Conservation (phyloP, 2,113 vertebrate genomes). For the Phrynosoma platyrhinos region DNA sequence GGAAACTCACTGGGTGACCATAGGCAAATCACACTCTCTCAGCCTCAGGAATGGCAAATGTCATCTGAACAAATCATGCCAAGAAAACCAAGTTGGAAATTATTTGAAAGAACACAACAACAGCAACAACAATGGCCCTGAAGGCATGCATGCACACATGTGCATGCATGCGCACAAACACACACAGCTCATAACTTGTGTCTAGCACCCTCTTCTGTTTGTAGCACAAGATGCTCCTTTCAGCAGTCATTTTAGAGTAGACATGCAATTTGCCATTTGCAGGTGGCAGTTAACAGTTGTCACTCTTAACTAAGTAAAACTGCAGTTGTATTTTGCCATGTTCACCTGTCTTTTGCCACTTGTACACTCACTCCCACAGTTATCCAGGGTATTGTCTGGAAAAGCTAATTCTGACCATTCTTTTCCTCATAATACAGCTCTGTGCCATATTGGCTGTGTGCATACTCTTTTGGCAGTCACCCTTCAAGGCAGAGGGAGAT, state of each 20-base stretch:
- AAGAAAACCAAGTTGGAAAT: too few relatives aligned
- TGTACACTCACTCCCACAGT: neutral
- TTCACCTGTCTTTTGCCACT: neutral
- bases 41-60: too few relatives aligned
- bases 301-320: neutral
- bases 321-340: neutral
- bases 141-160: too few relatives aligned
- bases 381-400: neutral
- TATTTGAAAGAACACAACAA: too few relatives aligned
- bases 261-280: neutral
- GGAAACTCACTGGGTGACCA: too few relatives aligned
- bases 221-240: neutral
- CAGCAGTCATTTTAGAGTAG: neutral
- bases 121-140: too few relatives aligned
- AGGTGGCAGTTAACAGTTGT: neutral
- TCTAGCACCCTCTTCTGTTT: constrained; percentile 6
- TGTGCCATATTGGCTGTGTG: neutral
- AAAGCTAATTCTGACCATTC: neutral
- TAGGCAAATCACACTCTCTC: too few relatives aligned
- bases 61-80: too few relatives aligned
- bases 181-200: neutral
- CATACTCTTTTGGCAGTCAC: neutral
- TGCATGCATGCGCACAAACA: too few relatives aligned
- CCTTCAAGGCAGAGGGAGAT: neutral
- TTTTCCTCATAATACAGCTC: neutral